Evolutionary conservation across 2,888 invertebrate species (phyloP).

Genomic region (Nomada fabriciana): DNA sequence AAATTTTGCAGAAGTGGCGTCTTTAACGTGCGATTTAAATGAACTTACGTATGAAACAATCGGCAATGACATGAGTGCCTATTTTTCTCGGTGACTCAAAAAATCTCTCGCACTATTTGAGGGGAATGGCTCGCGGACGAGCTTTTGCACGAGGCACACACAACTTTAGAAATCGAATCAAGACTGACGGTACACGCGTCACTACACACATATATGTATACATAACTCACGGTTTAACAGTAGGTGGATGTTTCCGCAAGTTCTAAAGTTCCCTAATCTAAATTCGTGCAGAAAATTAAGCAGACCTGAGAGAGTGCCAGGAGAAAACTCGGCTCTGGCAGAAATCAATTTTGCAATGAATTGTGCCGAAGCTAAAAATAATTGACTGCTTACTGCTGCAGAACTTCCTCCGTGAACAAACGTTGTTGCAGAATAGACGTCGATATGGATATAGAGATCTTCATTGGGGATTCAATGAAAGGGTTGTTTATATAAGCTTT

Average conservation of each 20-base stretch:
- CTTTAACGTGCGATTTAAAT: too few species aligned
- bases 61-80: not conserved
- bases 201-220: not conserved
- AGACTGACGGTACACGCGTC: constrained; percentile 1
- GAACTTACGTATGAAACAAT: too few species aligned
- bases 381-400: not conserved
- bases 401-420: not conserved
- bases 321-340: not conserved
- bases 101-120: not conserved
- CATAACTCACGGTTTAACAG: not conserved
- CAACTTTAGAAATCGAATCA: constrained; percentile 10
- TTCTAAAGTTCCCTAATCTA: not conserved
- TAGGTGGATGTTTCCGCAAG: not conserved
- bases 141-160: constrained; percentile 1
- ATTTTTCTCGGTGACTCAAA: not conserved
- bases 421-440: too few species aligned
- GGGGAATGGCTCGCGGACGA: not conserved
- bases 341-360: constrained; percentile 3
- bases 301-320: not conserved
- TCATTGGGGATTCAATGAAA: too few species aligned
- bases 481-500: too few species aligned
- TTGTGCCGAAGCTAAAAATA: constrained; percentile 3
- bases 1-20: too few species aligned
- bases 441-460: too few species aligned
- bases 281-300: constrained; percentile 29